Evolutionary conservation across 2,888 invertebrate species (phyloP), one percentile per base, ranked within the genome.

Genomic region (Orchesellides sinensis): DNA sequence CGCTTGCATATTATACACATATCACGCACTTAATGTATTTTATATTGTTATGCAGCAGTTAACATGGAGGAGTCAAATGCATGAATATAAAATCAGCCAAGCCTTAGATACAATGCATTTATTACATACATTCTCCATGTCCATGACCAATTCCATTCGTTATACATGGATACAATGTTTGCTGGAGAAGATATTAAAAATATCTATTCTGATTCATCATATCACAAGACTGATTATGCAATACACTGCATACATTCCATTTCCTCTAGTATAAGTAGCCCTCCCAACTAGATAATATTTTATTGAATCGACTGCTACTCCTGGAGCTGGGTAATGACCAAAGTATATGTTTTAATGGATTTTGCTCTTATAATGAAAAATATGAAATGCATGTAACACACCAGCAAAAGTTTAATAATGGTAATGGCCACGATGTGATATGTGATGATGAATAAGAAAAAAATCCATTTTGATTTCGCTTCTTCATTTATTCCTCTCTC

Each of bases 61-160:
- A 27, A n/a, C 61, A 40, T 29, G n/a, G 14, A 27, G 45, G 66
- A 69, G 78, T 69, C 78, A 78, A 78, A 78, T 69, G 12, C 69
- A 78, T 78, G 78, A 78, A 78, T 78, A 78, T 54, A 27, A 27
- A 70, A 70, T 70, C 52, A 70, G 70, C 52, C n/a, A n/a, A n/a
- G n/a, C n/a, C n/a, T 69, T 69, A 29, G 1, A 32, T 56, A n/a
- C 23, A 70, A 8, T 21, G 59, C 56, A 19, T 35, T 8, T 72
- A 5, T n/a, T 61, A 59, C 32, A 61, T 52, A 40, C 52, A 66
- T 65, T 29, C 14, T 21, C 19, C 63, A 56, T 47, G 56, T 66
- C 73, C 80, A 59, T 80, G 80, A 73, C 80, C 73, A 73, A 80
- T 80, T 32, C 32, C 29, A 73, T 80, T 80, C 80, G 80, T 56